Conservation (phyloP, 2,888 invertebrate species). For the Tortricodes alternella region DNA sequence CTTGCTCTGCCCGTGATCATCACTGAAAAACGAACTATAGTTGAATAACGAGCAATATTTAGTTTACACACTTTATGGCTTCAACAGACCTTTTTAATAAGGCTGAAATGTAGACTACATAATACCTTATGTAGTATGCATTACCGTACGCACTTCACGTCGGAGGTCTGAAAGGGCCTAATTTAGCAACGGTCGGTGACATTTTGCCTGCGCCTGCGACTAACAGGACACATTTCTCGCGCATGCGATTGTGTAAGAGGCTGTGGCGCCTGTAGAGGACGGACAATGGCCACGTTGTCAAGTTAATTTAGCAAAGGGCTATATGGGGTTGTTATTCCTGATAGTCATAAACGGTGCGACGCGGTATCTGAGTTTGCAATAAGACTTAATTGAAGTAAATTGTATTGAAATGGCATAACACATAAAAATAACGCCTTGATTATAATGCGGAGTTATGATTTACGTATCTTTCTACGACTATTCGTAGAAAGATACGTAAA, state of each 20-base stretch:
- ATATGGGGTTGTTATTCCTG: slow-evolving; percentile 41
- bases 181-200: slow-evolving; percentile 42
- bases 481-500: too few relatives aligned
- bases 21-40: too few relatives aligned
- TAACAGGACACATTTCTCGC: slow-evolving; percentile 70
- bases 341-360: neutral
- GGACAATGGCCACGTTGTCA: slow-evolving; percentile 62
- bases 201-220: slow-evolving; percentile 59
- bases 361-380: too few relatives aligned
- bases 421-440: too few relatives aligned
- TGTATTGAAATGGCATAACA: too few relatives aligned
- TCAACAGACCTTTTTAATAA: too few relatives aligned
- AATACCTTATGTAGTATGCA: neutral
- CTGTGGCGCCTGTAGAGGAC: slow-evolving; percentile 61
- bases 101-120: neutral
- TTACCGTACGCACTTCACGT: slow-evolving; percentile 12
- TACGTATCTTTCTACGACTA: too few relatives aligned
- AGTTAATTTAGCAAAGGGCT: slow-evolving; percentile 39
- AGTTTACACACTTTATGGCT: too few relatives aligned
- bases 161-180: slow-evolving; percentile 22
- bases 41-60: too few relatives aligned
- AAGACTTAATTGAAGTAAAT: too few relatives aligned
- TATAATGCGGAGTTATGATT: too few relatives aligned
- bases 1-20: too few relatives aligned
- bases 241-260: slow-evolving; percentile 56